Base-by-base conservation (phyloP, 1,140 invertebrate species). In the Pseudomyrmex gracilis region DNA sequence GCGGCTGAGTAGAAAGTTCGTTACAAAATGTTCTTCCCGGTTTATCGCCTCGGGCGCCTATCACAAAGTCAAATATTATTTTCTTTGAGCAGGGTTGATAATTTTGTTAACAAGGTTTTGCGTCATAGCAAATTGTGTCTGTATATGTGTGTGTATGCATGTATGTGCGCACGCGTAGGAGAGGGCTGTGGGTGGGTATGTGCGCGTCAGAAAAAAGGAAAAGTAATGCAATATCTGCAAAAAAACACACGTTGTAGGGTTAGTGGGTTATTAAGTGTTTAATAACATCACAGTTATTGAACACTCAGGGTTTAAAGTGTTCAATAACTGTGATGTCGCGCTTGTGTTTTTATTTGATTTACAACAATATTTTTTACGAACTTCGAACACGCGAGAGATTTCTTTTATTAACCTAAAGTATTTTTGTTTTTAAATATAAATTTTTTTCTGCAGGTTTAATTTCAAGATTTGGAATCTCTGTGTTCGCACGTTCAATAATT, bases 1-100 rank as follows among this genome's bases (percentile, higher is more conserved):
- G 73, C 64, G 67, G 47, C n/a, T 63, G 71, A 82, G 61, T 83
- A 87, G 85, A 85, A 87, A 87, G 84, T 87, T 61, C 55, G 83
- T 85, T 82, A 82, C 58, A 17, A 58, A 67, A 77, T 8, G 15
- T 61, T 82, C 34, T 73, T 63, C 45, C 47, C 58, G 49, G 3
- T 53, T 82, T 85, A 82, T 82, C 85, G 51, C 49, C 22, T 64
- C 9, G 57, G 53, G 47, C 64, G 13, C 58, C 10, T 73, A 78
- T 70, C 15, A 70, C 49, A 71, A 85, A 71, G 73, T 80, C 55
- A 63, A 85, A 74, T 85, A 64, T 68, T 45, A 45, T 70, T 7
- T 78, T 80, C 57, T 68, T 55, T 34, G 12, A 45, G 49, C 34
- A 49, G 17, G 7, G 55, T 12, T 49, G 76, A n/a, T 12, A 80